These are phyloP conservation scores for Heliconius charithonia DNA, from an alignment of 2,888 invertebrate genomes.

Conservation along the genomic window DNA sequence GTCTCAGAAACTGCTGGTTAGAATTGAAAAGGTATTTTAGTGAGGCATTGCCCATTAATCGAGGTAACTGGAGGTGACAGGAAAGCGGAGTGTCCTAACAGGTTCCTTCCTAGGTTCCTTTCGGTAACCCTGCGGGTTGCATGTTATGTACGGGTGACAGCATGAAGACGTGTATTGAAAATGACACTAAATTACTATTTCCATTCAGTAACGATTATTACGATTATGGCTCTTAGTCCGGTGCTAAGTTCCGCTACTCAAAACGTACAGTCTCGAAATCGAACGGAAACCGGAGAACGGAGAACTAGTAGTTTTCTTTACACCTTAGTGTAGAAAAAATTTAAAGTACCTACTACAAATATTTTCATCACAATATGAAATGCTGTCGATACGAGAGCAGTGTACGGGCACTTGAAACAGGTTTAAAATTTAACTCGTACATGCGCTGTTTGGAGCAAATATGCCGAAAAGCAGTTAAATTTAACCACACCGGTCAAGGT, in stretches of 20 bases:
- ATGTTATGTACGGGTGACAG: background rate
- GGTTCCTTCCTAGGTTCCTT: too few relatives aligned
- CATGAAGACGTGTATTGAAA: background rate
- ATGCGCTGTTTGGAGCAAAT: slow-evolving; percentile 26
- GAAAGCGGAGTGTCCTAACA: too few relatives aligned
- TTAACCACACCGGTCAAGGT: slow-evolving; percentile 22
- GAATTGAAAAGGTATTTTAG: background rate
- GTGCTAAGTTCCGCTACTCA: background rate
- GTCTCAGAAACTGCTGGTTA: background rate
- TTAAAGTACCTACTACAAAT: background rate
- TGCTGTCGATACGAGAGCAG: slow-evolving; percentile 13
- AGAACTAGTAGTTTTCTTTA: background rate
- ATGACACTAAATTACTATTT: too few relatives aligned
- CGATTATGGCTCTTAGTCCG: background rate
- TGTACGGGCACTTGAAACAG: slow-evolving; percentile 8
- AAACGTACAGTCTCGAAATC: background rate
- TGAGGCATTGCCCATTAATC: background rate
- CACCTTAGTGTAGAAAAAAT: background rate
- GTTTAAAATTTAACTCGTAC: slow-evolving; percentile 23
- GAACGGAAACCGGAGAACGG: background rate
- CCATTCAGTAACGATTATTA: too few relatives aligned
- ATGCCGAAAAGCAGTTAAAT: slow-evolving; percentile 31
- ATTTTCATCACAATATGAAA: slow-evolving; percentile 13
- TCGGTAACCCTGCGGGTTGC: too few relatives aligned
- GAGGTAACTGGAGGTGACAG: too few relatives aligned